A percentile compares a stretch with the other conserved stretches of the same genome.
These are phyloP conservation scores for Chrysodeixis includens DNA, from an alignment of 2,888 invertebrate genomes.

Conservation along the genomic window DNA sequence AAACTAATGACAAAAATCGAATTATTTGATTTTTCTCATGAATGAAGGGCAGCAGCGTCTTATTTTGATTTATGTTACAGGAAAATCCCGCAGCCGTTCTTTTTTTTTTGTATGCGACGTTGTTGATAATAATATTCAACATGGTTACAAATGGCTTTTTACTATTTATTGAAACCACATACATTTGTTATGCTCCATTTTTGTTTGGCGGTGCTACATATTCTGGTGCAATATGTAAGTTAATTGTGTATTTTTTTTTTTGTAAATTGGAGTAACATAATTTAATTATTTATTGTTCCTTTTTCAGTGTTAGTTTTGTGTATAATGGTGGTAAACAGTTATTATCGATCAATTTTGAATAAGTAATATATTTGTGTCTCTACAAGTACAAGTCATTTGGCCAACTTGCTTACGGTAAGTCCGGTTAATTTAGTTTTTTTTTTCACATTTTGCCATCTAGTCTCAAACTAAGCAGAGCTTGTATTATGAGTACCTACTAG, in stretches of 20 bases:
- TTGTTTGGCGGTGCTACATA: constrained; percentile 23
- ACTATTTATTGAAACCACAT: background rate
- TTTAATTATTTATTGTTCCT: background rate
- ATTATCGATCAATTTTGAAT: constrained; percentile 2
- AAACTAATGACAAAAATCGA: no score
- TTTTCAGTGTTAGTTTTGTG: constrained; percentile 66
- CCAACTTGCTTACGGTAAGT: background rate
- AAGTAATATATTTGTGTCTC: background rate
- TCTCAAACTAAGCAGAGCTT: no score
- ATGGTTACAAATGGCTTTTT: constrained; percentile 14
- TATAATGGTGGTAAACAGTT: constrained; percentile 63
- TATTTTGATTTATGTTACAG: constrained; percentile 20
- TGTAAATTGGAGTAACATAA: background rate
- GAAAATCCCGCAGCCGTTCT: background rate
- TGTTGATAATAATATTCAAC: constrained; percentile 24
- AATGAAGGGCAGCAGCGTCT: no score
- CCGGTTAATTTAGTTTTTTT: background rate
- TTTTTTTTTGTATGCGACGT: constrained; percentile 25
- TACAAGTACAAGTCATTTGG: background rate
- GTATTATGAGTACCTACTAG: no score
- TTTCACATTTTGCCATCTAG: no score
- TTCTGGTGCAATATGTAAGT: constrained; percentile 38
- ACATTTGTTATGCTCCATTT: constrained; percentile 12
- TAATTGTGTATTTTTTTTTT: background rate
- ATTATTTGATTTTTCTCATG: no score